Conservation (phyloP, 2,113 vertebrate genomes). For the Nipponia nippon region DNA sequence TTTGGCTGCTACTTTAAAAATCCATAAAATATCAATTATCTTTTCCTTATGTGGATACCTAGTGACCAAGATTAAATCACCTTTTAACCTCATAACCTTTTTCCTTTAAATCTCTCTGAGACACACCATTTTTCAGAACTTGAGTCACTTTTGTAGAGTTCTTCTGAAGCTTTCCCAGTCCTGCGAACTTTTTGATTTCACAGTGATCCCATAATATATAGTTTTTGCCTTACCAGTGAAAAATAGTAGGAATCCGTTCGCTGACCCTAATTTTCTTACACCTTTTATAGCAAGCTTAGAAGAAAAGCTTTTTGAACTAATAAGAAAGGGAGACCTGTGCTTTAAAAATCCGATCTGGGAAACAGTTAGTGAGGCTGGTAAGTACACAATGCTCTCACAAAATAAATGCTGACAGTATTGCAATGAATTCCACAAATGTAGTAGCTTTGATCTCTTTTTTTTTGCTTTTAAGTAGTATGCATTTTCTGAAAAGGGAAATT, state of each 20-base stretch:
- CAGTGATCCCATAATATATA: neutral
- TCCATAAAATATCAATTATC: neutral
- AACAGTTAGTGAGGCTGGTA: slow-evolving; percentile 76
- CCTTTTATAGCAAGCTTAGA: slow-evolving; percentile 80
- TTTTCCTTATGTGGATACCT: neutral
- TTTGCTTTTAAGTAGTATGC: neutral
- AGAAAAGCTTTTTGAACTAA: slow-evolving; percentile 79
- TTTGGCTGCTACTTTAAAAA: neutral
- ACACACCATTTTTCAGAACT: neutral
- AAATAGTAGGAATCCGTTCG: neutral
- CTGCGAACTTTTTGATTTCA: neutral
- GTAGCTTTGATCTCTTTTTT: neutral
- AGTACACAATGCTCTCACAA: neutral
- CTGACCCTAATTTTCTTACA: slow-evolving; percentile 29
- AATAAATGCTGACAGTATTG: neutral
- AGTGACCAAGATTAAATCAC: neutral
- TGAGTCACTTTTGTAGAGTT: neutral
- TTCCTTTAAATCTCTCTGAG: neutral
- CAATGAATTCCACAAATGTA: neutral
- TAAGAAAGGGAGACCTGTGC: slow-evolving; percentile 73
- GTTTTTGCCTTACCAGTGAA: neutral
- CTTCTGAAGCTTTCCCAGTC: neutral
- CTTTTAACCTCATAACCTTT: neutral
- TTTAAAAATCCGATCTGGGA: slow-evolving; percentile 75
- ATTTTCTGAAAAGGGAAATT: neutral